A percentile compares a stretch with the other conserved stretches of the same genome.
phyloP scores from a whole-genome alignment of 92 coral and sea anemone species.

The Paragorgia papillata region DNA sequence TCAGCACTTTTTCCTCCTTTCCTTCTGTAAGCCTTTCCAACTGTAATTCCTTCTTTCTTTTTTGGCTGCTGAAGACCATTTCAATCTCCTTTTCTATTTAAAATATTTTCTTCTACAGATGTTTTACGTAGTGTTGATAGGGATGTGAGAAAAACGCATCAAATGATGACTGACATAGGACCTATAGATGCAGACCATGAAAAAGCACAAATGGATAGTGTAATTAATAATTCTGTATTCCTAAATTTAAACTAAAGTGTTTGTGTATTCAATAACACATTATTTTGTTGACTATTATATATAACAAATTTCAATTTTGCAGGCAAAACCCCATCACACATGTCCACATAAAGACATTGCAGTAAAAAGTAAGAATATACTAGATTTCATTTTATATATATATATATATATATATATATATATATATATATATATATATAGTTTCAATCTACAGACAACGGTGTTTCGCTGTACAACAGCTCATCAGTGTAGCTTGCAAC shows the following conservation, averaged over 20 bases:
- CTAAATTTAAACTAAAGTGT: not conserved
- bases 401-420: too few species aligned
- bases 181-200: slow-evolving; percentile 2
- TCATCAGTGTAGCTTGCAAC: too few species aligned
- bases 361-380: slow-evolving; percentile 31
- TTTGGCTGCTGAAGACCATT: too few species aligned
- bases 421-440: too few species aligned
- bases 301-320: not conserved
- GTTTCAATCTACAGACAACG: too few species aligned
- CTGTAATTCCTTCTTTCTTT: too few species aligned
- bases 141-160: slow-evolving; percentile 3
- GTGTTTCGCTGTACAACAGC: too few species aligned
- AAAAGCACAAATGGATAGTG: not conserved
- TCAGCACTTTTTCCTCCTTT: too few species aligned
- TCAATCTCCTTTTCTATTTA: not conserved
- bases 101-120: not conserved
- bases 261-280: not conserved
- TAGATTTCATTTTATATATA: too few species aligned
- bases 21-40: too few species aligned
- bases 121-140: not conserved
- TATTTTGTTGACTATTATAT: not conserved
- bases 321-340: slow-evolving; percentile 1
- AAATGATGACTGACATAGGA: not conserved
- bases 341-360: slow-evolving; percentile 43
- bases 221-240: not conserved